These are phyloP conservation scores for Bolinopsis microptera DNA, from an alignment of 37 sponge, comb jelly and placozoan genomes.

Conservation along the genomic window DNA sequence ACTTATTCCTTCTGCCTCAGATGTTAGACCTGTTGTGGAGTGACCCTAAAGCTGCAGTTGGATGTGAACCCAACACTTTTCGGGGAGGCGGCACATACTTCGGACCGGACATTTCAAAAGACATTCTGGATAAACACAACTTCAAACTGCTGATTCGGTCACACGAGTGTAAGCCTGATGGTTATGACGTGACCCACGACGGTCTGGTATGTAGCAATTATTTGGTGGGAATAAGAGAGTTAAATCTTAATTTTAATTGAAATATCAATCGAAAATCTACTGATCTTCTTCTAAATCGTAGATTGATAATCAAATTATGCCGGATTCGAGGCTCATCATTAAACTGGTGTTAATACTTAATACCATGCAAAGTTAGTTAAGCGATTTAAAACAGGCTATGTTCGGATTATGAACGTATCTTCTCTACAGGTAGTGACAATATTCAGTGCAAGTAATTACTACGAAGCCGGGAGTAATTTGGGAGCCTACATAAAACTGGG, in stretches of 20 bases:
- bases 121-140: constrained; percentile 37
- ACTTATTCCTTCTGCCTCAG: background rate
- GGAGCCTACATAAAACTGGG: constrained; percentile 49
- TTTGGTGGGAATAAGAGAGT: background rate
- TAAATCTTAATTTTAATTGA: background rate
- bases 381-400: too few relatives aligned
- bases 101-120: constrained; percentile 43
- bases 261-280: background rate
- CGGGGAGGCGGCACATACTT: constrained; percentile 66
- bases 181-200: constrained; percentile 34
- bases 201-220: constrained; percentile 46
- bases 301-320: background rate
- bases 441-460: constrained; percentile 64
- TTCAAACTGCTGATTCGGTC: constrained; percentile 66
- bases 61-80: constrained; percentile 59
- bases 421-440: constrained; percentile 64
- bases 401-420: too few relatives aligned
- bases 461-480: constrained; percentile 52
- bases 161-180: constrained; percentile 66
- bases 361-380: too few relatives aligned
- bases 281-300: background rate
- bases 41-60: constrained; percentile 31
- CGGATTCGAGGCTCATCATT: too few relatives aligned
- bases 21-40: constrained; percentile 67
- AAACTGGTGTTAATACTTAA: too few relatives aligned